Percentiles rank a stretch among this genome's conserved stretches.
phyloP scores from a whole-genome alignment of 2,797 vertebrate genomes.

The Pampus argenteus region DNA sequence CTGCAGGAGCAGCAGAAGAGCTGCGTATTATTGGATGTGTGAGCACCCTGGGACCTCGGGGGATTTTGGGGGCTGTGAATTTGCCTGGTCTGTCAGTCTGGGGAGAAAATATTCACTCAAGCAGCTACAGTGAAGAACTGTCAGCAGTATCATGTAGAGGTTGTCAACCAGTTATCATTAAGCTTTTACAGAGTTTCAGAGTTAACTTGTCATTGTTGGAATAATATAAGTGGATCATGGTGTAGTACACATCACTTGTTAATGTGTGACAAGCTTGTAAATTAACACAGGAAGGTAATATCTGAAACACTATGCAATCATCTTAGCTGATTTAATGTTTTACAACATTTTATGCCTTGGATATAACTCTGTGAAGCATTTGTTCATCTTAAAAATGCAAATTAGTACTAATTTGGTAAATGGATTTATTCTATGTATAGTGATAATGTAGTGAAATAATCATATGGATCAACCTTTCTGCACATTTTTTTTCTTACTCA shows the following conservation, averaged over 20 bases:
- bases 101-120: conserved; percentile 20
- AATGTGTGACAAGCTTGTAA: conserved; percentile 3
- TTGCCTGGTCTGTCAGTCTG: conserved; percentile 20
- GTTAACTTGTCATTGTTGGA: conserved; percentile 5
- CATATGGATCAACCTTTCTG: not conserved
- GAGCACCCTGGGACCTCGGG: conserved; percentile 25
- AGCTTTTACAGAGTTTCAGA: conserved; percentile 4
- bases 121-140: conserved; percentile 14
- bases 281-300: not conserved
- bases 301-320: not conserved
- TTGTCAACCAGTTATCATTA: conserved; percentile 8
- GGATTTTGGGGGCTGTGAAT: conserved; percentile 30
- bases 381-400: not conserved
- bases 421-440: not conserved
- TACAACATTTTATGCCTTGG: not conserved
- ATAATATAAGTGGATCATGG: not conserved
- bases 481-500: not conserved
- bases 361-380: not conserved
- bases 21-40: conserved; percentile 45
- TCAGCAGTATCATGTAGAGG: conserved; percentile 30
- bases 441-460: not conserved
- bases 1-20: conserved; percentile 41
- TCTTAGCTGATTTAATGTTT: not conserved
- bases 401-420: not conserved
- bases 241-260: not conserved